phyloP scores from a whole-genome alignment of 1,140 invertebrate genomes.

The Hycleus phaleratus region DNA sequence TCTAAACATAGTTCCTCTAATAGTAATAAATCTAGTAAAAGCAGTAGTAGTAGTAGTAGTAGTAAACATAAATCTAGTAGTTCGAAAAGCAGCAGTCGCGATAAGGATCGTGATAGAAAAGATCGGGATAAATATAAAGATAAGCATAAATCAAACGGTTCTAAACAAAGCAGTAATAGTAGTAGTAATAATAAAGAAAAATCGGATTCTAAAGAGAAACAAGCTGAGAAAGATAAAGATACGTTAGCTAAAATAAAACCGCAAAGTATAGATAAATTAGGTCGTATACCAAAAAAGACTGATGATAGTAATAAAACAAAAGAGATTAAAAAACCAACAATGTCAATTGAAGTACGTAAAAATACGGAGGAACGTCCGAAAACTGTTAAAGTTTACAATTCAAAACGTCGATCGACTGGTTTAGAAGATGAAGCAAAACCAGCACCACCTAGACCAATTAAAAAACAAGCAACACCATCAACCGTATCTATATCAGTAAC shows the following conservation, averaged over 20 bases:
- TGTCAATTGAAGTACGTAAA: conserved; percentile 70
- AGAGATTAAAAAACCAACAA: conserved; percentile 56
- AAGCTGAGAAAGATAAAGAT: conserved; percentile 60
- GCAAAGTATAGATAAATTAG: conserved; percentile 58
- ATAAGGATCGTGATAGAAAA: conserved; percentile 36
- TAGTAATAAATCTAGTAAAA: conserved; percentile 26
- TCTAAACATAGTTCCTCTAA: conserved; percentile 22
- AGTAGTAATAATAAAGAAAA: conserved; percentile 39
- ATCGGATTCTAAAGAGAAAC: conserved; percentile 32
- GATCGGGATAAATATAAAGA: conserved; percentile 24
- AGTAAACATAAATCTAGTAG: conserved; percentile 34
- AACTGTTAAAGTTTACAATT: conserved; percentile 82
- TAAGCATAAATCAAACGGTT: conserved; percentile 16
- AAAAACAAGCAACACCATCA: conserved; percentile 40
- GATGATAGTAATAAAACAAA: conserved; percentile 44
- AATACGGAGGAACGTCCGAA: conserved; percentile 59
- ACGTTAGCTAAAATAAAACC: conserved; percentile 56
- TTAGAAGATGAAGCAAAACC: conserved; percentile 74
- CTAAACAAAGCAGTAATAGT: conserved; percentile 40
- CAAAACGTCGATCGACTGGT: conserved; percentile 79
- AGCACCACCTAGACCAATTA: conserved; percentile 57
- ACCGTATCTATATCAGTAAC: no score
- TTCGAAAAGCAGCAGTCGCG: conserved; percentile 38
- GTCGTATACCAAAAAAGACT: conserved; percentile 66
- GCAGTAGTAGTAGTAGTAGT: conserved; percentile 38